Base-by-base conservation (phyloP, 2,888 invertebrate genomes). In the Melitaea athalia region DNA sequence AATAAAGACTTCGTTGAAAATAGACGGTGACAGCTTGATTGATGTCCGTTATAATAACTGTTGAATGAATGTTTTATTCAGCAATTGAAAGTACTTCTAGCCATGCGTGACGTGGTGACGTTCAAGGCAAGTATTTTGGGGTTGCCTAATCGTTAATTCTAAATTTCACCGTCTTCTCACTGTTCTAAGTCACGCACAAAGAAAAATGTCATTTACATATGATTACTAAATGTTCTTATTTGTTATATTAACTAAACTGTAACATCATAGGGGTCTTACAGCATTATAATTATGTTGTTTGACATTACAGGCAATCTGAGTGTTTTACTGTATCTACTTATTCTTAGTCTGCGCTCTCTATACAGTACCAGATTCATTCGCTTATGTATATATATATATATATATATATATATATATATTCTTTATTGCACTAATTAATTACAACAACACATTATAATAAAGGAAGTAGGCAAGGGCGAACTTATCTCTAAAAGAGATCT, bases 41-140 rank as follows among this genome's bases (percentile, higher is more conserved):
- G 85, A 88, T 89, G 85, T 84, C 81, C 80, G 81, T 83, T 85
- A 84, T 86, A 85, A 87, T 87, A 89, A 87, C 83, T 80, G 80
- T 74, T 81, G 81, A 86, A 81, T 86, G 86, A 87, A 89, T 90
- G 88, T 88, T 89, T 89, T 85, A 89, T 88, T 86, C 79, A 81
- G 76, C 78, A 78, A 81, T 86, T 78, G 80, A 79, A 80, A 79
- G 79, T 79, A 78, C 72, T 74, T 78, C 33, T 55, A 78, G 50
- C 77, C 79, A 82, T 85, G 88, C 88, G 87, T 88, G 87, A 83
- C 85, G 85, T 76, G 73, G 80, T 84, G 83, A 85, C 83, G 80
- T 81, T 81, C 80, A 83, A 83, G 85, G 84, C 82, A 84, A 86
- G 86, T 89, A 86, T 88, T 89, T 88, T 81, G 86, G 84, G 85